Conservation (phyloP, 2,888 invertebrate species). For the Cantharis nigra region DNA sequence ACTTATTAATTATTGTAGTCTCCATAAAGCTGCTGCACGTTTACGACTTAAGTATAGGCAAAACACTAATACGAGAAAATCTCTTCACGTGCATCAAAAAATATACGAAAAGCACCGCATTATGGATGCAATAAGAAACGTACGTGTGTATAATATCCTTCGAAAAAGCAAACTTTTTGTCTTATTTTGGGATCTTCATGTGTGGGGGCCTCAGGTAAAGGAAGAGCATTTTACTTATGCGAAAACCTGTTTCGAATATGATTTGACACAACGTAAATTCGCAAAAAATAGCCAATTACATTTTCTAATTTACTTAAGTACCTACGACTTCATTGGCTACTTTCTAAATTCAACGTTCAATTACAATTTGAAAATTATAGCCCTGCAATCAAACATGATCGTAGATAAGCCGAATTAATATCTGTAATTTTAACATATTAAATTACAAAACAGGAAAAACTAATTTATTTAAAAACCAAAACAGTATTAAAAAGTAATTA, state of each 20-base stretch:
- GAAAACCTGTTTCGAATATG: neutral
- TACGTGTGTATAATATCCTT: conserved; percentile 29
- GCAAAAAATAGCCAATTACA: neutral
- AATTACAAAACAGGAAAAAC: neutral
- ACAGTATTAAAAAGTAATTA: neutral
- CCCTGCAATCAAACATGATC: neutral
- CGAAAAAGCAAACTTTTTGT: conserved; percentile 33
- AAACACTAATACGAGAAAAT: conserved; percentile 14
- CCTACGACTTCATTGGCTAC: neutral
- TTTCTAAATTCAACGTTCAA: neutral
- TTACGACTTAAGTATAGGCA: conserved; percentile 12
- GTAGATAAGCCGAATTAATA: neutral
- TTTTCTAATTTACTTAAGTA: neutral
- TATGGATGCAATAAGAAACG: conserved; percentile 26
- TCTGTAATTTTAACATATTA: neutral
- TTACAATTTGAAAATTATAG: neutral
- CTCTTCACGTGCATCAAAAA: conserved; percentile 19
- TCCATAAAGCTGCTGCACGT: conserved; percentile 19
- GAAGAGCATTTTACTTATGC: conserved; percentile 15
- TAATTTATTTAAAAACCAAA: neutral
- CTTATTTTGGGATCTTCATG: conserved; percentile 33
- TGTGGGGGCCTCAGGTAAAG: conserved; percentile 35
- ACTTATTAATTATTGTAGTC: conserved; percentile 30
- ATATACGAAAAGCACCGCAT: conserved; percentile 23
- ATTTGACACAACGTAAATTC: neutral